A percentile compares a stretch with the other conserved stretches of the same genome.
These are phyloP conservation scores for Nipponia nippon DNA, from an alignment of 2,113 vertebrate genomes.

Conservation along the genomic window DNA sequence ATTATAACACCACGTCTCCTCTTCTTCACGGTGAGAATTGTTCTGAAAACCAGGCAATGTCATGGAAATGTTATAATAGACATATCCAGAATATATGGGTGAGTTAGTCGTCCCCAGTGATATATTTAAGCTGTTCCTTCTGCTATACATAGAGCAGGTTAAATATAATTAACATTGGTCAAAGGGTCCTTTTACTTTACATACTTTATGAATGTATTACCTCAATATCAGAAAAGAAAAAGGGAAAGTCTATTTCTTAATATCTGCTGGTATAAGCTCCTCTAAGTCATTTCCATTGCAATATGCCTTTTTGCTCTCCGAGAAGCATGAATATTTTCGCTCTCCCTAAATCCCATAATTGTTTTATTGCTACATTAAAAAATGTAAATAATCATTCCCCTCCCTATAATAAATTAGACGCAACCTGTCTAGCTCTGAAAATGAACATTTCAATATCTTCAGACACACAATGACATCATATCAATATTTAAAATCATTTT, in stretches of 20 bases:
- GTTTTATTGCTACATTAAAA: constrained; percentile 76
- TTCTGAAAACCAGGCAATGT: constrained; percentile 20
- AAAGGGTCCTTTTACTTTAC: not conserved
- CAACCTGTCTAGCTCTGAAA: constrained; percentile 86
- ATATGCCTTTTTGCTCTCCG: not conserved
- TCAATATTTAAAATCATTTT: constrained; percentile 99
- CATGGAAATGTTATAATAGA: constrained; percentile 59
- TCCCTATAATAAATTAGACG: constrained; percentile 77
- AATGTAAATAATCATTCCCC: constrained; percentile 83
- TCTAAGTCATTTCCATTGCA: not conserved
- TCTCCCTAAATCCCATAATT: constrained; percentile 65
- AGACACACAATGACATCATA: constrained; percentile 89
- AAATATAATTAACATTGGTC: not conserved
- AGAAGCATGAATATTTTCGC: constrained; percentile 13
- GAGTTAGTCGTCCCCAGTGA: not conserved
- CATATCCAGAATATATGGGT: not conserved
- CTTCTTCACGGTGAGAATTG: not conserved
- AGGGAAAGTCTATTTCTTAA: not conserved
- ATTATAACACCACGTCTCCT: constrained; percentile 3
- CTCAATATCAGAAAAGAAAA: not conserved
- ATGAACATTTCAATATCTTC: constrained; percentile 96
- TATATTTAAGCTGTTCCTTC: not conserved
- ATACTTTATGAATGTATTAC: not conserved
- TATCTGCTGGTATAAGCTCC: not conserved
- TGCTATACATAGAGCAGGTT: not conserved